Evolutionary conservation across 2,113 vertebrate genomes (phyloP).

Genomic region (Melierax canorus): DNA sequence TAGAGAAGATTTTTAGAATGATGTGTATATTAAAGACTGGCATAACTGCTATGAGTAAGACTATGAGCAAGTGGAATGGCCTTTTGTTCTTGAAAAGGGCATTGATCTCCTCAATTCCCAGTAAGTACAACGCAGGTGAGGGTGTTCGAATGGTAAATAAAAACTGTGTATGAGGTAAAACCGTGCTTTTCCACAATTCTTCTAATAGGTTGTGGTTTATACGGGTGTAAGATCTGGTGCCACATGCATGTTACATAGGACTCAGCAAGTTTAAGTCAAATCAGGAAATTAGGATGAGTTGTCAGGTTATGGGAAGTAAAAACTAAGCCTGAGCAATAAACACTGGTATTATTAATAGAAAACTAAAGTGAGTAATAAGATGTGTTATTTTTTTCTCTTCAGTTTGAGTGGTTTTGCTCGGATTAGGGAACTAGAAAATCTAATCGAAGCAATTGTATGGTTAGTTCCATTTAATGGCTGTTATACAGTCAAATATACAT

Average conservation of each 20-base stretch:
- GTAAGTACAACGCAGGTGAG: background rate
- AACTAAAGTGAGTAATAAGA: background rate
- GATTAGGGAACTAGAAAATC: background rate
- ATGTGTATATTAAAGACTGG: background rate
- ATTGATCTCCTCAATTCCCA: background rate
- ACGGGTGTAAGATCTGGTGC: background rate
- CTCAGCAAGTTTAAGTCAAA: background rate
- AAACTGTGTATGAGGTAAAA: background rate
- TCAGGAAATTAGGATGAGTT: background rate
- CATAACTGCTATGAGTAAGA: background rate
- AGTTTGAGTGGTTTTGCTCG: background rate
- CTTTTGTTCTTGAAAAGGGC: background rate
- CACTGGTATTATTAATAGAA: background rate
- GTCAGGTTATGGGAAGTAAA: background rate
- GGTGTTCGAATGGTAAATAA: background rate
- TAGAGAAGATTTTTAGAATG: background rate
- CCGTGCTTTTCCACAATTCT: background rate
- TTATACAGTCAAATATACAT: background rate
- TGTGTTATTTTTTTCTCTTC: background rate
- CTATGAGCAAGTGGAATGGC: background rate
- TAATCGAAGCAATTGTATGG: background rate
- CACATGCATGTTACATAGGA: accelerated
- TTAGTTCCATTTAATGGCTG: background rate
- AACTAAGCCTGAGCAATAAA: background rate
- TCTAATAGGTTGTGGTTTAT: background rate